These are phyloP conservation scores for Ectemnius lituratus DNA, from an alignment of 2,888 invertebrate genomes.

Conservation along the genomic window DNA sequence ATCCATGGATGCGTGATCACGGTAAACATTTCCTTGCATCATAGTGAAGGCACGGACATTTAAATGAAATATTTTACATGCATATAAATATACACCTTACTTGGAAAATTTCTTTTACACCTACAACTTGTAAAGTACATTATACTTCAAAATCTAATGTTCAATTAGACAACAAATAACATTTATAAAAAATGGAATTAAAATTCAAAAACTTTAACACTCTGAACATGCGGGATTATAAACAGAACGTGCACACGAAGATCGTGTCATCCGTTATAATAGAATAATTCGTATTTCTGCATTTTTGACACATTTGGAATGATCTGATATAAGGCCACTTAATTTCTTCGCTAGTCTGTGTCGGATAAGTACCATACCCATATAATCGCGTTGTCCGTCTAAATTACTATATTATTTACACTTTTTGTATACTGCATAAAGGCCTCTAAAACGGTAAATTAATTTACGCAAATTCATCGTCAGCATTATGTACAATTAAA, in stretches of 20 bases:
- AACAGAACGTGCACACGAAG: conserved; percentile 55
- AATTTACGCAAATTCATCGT: conserved; percentile 61
- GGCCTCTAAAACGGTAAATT: conserved; percentile 57
- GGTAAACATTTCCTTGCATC: too few relatives aligned
- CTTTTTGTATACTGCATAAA: conserved; percentile 61
- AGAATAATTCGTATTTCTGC: conserved; percentile 54
- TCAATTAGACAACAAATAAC: conserved; percentile 72
- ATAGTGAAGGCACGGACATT: conserved; percentile 42
- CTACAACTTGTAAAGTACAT: conserved; percentile 52
- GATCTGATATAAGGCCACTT: conserved; percentile 55
- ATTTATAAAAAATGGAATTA: conserved; percentile 71
- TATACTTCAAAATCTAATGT: conserved; percentile 62
- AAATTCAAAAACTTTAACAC: conserved; percentile 77
- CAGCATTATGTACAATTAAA: conserved; percentile 66
- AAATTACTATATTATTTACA: conserved; percentile 62
- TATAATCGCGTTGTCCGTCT: conserved; percentile 28
- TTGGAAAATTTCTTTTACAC: conserved; percentile 34
- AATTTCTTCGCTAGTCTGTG: conserved; percentile 21
- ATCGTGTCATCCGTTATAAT: conserved; percentile 54
- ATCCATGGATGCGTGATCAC: too few relatives aligned
- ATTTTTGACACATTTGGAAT: conserved; percentile 55
- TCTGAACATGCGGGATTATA: conserved; percentile 67
- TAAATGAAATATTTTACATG: conserved; percentile 50
- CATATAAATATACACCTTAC: conserved; percentile 47
- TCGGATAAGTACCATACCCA: conserved; percentile 49